phyloP scores from a whole-genome alignment of 1,140 invertebrate genomes.

The Penaeus vannamei region DNA sequence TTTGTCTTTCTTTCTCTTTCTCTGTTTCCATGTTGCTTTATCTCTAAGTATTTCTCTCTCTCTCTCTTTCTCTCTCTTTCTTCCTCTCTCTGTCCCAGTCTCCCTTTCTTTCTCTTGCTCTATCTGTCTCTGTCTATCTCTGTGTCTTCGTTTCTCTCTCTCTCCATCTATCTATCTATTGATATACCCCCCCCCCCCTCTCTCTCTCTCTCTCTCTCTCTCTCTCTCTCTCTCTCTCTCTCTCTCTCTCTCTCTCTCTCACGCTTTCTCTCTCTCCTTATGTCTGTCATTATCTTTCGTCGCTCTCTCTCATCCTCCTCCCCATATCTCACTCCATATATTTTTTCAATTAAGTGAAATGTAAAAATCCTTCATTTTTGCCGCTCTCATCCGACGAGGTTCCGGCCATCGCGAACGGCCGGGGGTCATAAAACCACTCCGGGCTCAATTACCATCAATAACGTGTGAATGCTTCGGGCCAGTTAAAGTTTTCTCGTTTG shows the following conservation, averaged over 20 bases:
- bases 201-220: background rate
- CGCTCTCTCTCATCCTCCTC: too few species aligned
- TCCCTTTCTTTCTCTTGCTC: background rate
- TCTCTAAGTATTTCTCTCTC: background rate
- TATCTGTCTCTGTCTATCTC: background rate
- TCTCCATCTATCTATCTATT: background rate
- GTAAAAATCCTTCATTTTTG: background rate
- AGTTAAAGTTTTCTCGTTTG: too few species aligned
- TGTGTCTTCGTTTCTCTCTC: background rate
- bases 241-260: background rate
- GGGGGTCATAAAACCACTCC: too few species aligned
- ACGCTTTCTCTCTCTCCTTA: too few species aligned
- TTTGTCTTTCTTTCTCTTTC: background rate
- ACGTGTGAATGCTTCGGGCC: too few species aligned
- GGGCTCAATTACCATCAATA: too few species aligned
- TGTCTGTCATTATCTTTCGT: too few species aligned
- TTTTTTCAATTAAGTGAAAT: background rate
- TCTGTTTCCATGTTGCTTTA: background rate
- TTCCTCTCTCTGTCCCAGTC: background rate
- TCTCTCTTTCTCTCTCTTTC: background rate
- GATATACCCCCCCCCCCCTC: background rate
- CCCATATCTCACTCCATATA: background rate
- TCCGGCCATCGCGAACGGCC: too few species aligned
- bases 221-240: too few species aligned
- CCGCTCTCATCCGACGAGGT: background rate